Evolutionary conservation across 2,113 vertebrate genomes (phyloP), one percentile per base, ranked within the genome.

Genomic region (Eulemur macaco): DNA sequence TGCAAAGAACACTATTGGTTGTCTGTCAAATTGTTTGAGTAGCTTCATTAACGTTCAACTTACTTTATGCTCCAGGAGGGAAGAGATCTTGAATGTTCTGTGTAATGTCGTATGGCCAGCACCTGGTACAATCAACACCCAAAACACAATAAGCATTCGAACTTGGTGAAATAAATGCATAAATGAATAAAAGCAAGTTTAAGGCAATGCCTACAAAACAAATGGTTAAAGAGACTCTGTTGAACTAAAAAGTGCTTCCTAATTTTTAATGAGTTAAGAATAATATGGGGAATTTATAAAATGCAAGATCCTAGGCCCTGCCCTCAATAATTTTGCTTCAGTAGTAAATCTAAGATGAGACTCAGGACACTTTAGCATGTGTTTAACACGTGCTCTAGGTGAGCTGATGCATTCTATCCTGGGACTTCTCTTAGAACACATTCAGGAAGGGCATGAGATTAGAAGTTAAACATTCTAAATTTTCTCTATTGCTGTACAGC

Each of bases 201-300:
- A 56, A 76, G 10, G 29, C 66, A 21, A 81, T 58, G 27, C 1
- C 17, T 66, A 31, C 9, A 76, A 69, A 82, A 39, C 27, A 85
- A 45, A 31, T 37, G 10, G 9, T 42, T 68, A 52, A 63, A 73
- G 34, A 66, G 9, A 42, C 29, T 47, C 31, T 64, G 27, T 23
- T 66, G 29, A 13, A 96, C 1, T 69, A 86, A 60, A 89, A 88
- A 12, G 17, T 45, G 34, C 20, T 81, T 92, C 21, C 11, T 88
- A 63, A 96, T 37, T 89, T 83, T 73, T 86, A 81, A 31, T 42
- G 20, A 4, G 69, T 37, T 89, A 91, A 89, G 89, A 95, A 88
- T 56, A 97, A 87, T 76, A 86, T 37, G 23, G 18, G 10, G 7
- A 87, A 1, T 31, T 86, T 84, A 64, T 34, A 68, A 94, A 89